These are phyloP conservation scores for Cynaeus angustus DNA, from an alignment of 2,888 invertebrate species.

Conservation along the genomic window DNA sequence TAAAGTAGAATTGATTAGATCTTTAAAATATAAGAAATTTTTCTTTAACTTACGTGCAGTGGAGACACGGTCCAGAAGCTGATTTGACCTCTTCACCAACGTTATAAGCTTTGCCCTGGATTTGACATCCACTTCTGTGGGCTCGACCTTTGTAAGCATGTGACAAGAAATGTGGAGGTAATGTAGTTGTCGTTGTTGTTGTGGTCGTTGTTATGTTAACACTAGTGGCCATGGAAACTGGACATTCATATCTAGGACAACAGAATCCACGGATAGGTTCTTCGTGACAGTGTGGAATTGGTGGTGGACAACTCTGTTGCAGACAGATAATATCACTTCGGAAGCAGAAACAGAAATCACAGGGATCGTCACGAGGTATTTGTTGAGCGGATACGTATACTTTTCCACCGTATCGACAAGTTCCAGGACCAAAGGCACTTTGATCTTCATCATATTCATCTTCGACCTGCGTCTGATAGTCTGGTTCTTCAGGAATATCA, in stretches of 20 bases:
- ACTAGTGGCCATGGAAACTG: conserved; percentile 88
- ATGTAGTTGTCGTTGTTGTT: conserved; percentile 88
- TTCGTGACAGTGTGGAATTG: conserved; percentile 92
- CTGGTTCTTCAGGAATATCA: conserved; percentile 63
- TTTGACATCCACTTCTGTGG: conserved; percentile 87
- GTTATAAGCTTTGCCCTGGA: conserved; percentile 88
- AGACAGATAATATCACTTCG: conserved; percentile 95
- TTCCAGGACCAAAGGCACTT: conserved; percentile 88
- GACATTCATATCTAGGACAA: conserved; percentile 95
- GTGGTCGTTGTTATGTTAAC: conserved; percentile 90
- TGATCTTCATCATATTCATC: conserved; percentile 86
- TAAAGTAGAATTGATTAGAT: conserved; percentile 56
- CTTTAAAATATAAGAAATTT: not conserved
- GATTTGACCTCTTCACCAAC: conserved; percentile 90
- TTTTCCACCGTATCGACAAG: conserved; percentile 93
- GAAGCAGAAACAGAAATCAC: conserved; percentile 98
- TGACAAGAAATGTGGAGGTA: conserved; percentile 88
- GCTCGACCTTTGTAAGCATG: conserved; percentile 86
- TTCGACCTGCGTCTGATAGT: conserved; percentile 68
- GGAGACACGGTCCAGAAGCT: conserved; percentile 93
- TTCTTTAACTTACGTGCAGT: conserved; percentile 88
- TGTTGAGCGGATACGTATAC: conserved; percentile 96
- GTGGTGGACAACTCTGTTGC: conserved; percentile 96
- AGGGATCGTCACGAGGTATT: conserved; percentile 94
- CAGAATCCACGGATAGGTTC: conserved; percentile 96